phyloP scores from a whole-genome alignment of 2,797 vertebrate genomes.

The Rachycentron canadum region DNA sequence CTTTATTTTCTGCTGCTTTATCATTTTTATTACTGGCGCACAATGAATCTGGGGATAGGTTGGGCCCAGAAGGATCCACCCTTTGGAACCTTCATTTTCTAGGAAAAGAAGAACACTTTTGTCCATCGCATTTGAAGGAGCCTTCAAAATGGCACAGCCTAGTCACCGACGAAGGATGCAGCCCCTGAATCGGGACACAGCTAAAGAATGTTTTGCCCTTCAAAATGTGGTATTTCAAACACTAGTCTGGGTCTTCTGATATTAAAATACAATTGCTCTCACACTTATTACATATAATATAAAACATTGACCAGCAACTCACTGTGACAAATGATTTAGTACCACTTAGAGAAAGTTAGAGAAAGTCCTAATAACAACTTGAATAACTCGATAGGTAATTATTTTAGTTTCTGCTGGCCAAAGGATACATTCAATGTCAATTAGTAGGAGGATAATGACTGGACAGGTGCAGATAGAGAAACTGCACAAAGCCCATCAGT shows the following conservation, averaged over 20 bases:
- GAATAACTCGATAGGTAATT: not conserved
- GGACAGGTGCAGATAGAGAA: constrained; percentile 14
- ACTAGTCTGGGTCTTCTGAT: not conserved
- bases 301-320: not conserved
- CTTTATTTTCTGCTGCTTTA: no score
- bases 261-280: not conserved
- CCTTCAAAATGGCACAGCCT: no score
- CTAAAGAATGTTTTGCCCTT: not conserved
- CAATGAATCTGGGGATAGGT: no score
- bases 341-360: not conserved
- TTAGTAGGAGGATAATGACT: constrained; percentile 7
- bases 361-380: not conserved
- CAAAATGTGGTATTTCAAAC: not conserved
- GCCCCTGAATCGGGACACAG: no score
- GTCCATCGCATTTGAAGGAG: no score
- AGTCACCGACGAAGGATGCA: no score
- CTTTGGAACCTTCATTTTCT: no score
- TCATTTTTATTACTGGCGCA: no score
- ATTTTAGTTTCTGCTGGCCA: constrained; percentile 5
- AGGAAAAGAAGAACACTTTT: no score
- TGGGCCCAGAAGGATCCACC: no score
- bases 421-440: not conserved
- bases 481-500: not conserved
- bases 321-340: not conserved
- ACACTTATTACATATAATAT: not conserved